Evolutionary conservation across 64 coral and sea anemone species (phyloP).

Genomic region (Pachyseris speciosa): DNA sequence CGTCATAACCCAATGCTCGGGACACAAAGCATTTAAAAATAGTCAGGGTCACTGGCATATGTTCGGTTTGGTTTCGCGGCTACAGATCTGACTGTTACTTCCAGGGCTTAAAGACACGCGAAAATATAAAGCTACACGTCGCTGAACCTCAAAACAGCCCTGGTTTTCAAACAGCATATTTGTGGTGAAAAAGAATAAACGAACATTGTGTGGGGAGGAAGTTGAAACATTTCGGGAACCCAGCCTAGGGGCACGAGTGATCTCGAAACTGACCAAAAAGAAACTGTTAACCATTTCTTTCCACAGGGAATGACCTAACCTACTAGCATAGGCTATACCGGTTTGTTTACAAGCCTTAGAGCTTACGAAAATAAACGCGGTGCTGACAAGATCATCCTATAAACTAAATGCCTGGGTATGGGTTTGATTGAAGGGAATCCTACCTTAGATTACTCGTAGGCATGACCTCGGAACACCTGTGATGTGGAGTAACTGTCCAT

Average conservation of each 20-base stretch:
- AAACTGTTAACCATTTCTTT: neutral
- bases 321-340: neutral
- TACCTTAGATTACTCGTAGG: neutral
- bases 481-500: slow-evolving; percentile 4
- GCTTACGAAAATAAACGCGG: neutral
- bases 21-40: neutral
- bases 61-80: neutral
- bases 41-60: neutral
- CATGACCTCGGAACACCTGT: slow-evolving; percentile 26
- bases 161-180: neutral
- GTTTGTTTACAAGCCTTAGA: neutral
- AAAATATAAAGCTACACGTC: neutral
- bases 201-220: slow-evolving; percentile 7
- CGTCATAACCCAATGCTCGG: neutral
- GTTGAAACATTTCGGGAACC: neutral
- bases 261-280: neutral
- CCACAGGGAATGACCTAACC: neutral
- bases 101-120: neutral
- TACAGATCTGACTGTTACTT: neutral
- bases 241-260: neutral
- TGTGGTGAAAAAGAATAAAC: slow-evolving; percentile 27
- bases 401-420: neutral
- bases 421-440: neutral
- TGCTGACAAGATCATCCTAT: neutral
- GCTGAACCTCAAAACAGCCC: neutral